Evolutionary conservation across 2,888 invertebrate genomes (phyloP).

Genomic region (Netelia fuscicornis): DNA sequence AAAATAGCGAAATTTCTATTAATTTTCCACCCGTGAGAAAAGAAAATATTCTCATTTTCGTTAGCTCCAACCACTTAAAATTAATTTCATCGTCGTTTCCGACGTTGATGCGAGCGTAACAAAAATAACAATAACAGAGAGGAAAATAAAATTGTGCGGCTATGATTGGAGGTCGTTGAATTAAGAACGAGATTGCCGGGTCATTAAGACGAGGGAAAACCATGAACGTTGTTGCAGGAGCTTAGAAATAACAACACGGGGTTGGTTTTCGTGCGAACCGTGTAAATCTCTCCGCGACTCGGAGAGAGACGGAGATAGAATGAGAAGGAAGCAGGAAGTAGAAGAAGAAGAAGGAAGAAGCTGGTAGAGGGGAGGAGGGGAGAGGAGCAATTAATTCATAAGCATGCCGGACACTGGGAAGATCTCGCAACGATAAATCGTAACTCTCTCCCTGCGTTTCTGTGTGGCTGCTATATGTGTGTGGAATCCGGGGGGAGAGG

Average conservation of each 20-base stretch:
- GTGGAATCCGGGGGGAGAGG: not conserved
- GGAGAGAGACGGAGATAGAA: not conserved
- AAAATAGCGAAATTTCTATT: too few species aligned
- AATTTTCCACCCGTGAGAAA: too few species aligned
- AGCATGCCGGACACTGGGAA: slow-evolving; percentile 56
- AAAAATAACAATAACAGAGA: too few species aligned
- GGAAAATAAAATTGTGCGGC: too few species aligned
- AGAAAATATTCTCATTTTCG: too few species aligned
- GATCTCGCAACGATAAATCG: slow-evolving; percentile 57
- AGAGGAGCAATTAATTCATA: slow-evolving; percentile 51
- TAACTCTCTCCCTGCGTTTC: slow-evolving; percentile 10
- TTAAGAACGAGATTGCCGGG: not conserved
- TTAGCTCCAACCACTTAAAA: too few species aligned
- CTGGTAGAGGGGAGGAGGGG: not conserved
- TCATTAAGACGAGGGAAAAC: not conserved
- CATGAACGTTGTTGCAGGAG: not conserved
- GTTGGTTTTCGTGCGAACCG: not conserved
- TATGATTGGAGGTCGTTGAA: not conserved
- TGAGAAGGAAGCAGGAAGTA: not conserved
- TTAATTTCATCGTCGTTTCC: too few species aligned
- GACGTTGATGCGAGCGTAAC: too few species aligned
- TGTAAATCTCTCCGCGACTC: not conserved
- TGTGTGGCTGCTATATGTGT: not conserved
- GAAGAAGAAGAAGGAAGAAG: not conserved
- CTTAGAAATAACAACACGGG: not conserved